Evolutionary conservation across 92 coral and sea anemone species (phyloP).

Genomic region (Porites rus): DNA sequence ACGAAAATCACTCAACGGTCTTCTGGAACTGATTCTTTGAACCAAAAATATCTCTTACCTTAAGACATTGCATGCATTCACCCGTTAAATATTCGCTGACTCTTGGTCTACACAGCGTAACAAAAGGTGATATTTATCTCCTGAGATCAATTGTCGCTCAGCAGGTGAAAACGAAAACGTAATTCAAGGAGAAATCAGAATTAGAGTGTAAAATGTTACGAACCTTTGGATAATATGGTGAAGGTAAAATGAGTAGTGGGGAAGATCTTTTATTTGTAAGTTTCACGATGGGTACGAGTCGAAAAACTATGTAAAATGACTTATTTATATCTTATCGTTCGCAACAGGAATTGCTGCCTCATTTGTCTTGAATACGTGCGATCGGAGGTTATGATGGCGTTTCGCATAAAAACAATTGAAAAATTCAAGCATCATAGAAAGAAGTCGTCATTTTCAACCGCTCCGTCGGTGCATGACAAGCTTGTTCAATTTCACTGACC

Average conservation of each 20-base stretch:
- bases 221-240: too few species aligned
- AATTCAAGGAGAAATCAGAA: too few species aligned
- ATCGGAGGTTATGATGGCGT: conserved; percentile 28
- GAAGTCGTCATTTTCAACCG: conserved; percentile 32
- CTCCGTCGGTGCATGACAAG: conserved; percentile 44
- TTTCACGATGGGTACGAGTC: too few species aligned
- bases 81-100: not conserved
- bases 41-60: not conserved
- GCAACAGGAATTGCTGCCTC: not conserved
- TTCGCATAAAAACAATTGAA: not conserved
- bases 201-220: too few species aligned
- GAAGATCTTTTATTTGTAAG: too few species aligned
- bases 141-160: too few species aligned
- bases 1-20: too few species aligned
- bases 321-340: not conserved
- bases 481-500: too few species aligned
- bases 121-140: not conserved
- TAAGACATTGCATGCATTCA: not conserved
- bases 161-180: too few species aligned
- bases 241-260: too few species aligned
- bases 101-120: not conserved
- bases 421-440: conserved; percentile 33
- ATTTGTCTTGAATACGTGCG: conserved; percentile 16
- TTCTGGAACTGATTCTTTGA: not conserved
- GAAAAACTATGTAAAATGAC: too few species aligned